Conservation (phyloP, 1,140 invertebrate species). For the Liolophura sinensis region DNA sequence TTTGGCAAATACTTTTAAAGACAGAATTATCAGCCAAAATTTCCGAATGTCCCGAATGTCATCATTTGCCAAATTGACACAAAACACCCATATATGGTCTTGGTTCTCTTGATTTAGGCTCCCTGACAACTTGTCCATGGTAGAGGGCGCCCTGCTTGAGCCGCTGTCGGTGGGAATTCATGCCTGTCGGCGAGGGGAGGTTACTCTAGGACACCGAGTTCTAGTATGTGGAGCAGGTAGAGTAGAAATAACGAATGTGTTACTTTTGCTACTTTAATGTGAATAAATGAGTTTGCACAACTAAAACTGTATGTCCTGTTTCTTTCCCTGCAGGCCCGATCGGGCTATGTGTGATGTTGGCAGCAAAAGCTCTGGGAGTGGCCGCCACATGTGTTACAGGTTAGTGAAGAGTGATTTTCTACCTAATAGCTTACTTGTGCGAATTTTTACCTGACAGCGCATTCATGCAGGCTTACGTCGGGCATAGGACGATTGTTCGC, state of each 20-base stretch:
- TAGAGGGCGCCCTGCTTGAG: slow-evolving; percentile 92
- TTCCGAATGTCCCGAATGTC: too few species aligned
- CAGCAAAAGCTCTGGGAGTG: slow-evolving; percentile 88
- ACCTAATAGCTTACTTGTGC: too few species aligned
- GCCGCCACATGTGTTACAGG: slow-evolving; percentile 75
- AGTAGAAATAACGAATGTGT: neutral
- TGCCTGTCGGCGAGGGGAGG: slow-evolving; percentile 78
- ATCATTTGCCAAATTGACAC: slow-evolving; percentile 17
- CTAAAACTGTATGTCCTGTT: neutral
- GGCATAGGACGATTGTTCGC: too few species aligned
- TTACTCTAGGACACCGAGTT: slow-evolving; percentile 76
- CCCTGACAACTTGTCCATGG: slow-evolving; percentile 84
- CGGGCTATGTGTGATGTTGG: slow-evolving; percentile 79
- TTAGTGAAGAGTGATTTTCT: slow-evolving; percentile 7
- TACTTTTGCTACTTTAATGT: neutral
- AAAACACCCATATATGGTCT: slow-evolving; percentile 4
- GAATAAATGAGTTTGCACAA: neutral
- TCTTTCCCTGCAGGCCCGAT: slow-evolving; percentile 70
- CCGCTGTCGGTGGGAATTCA: slow-evolving; percentile 91
- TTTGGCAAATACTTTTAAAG: too few species aligned
- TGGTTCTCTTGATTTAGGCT: slow-evolving; percentile 61
- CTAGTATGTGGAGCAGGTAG: slow-evolving; percentile 82
- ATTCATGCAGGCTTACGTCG: too few species aligned
- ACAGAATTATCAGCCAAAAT: too few species aligned
- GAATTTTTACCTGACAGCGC: too few species aligned